A percentile compares a stretch with the other conserved stretches of the same genome.
phyloP scores from a whole-genome alignment of 2,797 vertebrate genomes.

The Enteromius unitaeniatus region DNA sequence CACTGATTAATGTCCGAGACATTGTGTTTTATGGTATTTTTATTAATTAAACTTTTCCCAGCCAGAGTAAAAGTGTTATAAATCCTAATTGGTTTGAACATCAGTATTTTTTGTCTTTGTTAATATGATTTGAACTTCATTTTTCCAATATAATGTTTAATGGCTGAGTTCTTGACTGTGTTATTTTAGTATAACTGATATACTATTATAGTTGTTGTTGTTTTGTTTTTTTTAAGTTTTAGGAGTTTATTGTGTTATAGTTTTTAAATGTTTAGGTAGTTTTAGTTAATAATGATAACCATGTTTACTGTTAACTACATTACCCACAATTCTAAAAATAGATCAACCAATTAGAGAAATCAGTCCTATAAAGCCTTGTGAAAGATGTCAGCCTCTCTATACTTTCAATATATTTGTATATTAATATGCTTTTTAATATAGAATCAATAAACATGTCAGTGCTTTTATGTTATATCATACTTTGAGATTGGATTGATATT shows the following conservation, averaged over 20 bases:
- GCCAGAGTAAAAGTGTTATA: not conserved
- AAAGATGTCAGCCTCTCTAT: too few relatives aligned
- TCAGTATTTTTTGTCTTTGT: not conserved
- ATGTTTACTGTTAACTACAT: not conserved
- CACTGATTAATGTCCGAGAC: not conserved
- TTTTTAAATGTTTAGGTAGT: not conserved
- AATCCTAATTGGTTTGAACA: not conserved
- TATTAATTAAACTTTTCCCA: not conserved
- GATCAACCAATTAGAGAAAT: not conserved
- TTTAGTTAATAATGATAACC: not conserved
- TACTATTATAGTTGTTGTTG: not conserved
- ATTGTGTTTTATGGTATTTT: not conserved
- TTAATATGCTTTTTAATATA: not conserved
- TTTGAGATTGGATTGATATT: not conserved
- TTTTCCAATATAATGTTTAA: not conserved
- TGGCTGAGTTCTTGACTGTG: not conserved
- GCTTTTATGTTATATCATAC: not conserved
- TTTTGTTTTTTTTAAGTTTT: too few relatives aligned
- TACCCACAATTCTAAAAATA: not conserved
- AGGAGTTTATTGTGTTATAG: too few relatives aligned
- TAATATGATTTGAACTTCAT: not conserved
- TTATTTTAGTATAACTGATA: not conserved
- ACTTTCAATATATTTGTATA: not conserved
- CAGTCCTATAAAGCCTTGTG: not conserved
- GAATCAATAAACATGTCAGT: not conserved